Percentiles rank a stretch among this genome's conserved stretches.
phyloP scores from a whole-genome alignment of 2,113 vertebrate genomes.

The Hippopotamus amphibius region DNA sequence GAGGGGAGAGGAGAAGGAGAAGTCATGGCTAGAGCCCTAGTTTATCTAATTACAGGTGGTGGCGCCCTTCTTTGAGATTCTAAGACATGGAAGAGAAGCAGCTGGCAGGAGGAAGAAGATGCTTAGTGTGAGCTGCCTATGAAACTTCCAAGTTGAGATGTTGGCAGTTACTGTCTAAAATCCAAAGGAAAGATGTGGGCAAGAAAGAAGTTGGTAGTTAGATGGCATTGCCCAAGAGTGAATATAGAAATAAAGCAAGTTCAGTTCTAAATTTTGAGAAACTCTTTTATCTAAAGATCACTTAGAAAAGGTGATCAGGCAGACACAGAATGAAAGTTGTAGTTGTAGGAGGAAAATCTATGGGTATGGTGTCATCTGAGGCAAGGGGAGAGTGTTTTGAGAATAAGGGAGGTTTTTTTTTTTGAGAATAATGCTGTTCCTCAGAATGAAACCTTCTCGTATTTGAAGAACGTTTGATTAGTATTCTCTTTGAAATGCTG shows the following conservation, averaged over 20 bases:
- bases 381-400: neutral
- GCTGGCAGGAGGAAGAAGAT: neutral
- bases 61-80: neutral
- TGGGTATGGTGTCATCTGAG: neutral
- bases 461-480: neutral
- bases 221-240: neutral
- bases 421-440: neutral
- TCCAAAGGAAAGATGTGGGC: neutral
- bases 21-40: neutral
- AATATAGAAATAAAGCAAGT: neutral
- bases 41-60: neutral
- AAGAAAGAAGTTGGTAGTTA: neutral
- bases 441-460: neutral
- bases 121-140: neutral
- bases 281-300: neutral
- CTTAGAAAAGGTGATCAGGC: neutral
- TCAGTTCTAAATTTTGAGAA: neutral
- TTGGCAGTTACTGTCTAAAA: neutral
- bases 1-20: neutral
- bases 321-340: neutral
- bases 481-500: constrained; percentile 44
- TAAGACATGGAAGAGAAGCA: neutral
- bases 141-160: neutral
- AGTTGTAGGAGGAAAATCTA: neutral
- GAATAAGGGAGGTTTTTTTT: neutral